phyloP scores from a whole-genome alignment of 2,888 invertebrate species.

The Lutraria lutraria region DNA sequence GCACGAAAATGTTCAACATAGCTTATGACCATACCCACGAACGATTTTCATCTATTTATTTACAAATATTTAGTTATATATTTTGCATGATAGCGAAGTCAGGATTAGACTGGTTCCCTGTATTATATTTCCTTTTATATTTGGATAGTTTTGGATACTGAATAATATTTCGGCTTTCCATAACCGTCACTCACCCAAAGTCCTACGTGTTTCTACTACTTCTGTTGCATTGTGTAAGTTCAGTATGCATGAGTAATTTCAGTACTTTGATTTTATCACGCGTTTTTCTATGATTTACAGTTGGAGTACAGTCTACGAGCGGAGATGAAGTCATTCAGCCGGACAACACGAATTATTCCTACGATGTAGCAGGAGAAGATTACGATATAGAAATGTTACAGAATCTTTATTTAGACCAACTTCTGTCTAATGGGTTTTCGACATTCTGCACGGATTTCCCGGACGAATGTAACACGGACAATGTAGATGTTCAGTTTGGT shows the following conservation, averaged over 20 bases:
- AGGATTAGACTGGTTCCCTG: neutral
- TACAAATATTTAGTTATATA: no score
- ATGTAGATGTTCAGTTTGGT: constrained; percentile 23
- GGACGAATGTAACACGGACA: constrained; percentile 19
- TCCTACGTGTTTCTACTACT: no score
- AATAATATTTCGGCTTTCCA: no score
- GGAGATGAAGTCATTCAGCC: neutral
- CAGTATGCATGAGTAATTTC: no score
- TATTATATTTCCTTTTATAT: neutral
- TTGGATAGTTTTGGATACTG: neutral
- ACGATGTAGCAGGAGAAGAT: neutral
- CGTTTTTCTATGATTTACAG: neutral
- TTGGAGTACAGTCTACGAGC: neutral
- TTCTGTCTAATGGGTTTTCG: neutral
- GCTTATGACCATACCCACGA: neutral
- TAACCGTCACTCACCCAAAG: no score
- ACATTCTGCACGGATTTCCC: constrained; percentile 12
- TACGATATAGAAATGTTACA: neutral
- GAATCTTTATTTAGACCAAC: neutral
- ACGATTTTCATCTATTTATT: no score
- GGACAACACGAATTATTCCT: neutral
- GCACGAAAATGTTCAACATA: neutral
- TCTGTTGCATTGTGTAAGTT: no score
- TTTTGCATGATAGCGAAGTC: no score
- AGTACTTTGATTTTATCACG: no score